Base-by-base conservation (phyloP, 2,113 vertebrate species). In the Cettia cetti region DNA sequence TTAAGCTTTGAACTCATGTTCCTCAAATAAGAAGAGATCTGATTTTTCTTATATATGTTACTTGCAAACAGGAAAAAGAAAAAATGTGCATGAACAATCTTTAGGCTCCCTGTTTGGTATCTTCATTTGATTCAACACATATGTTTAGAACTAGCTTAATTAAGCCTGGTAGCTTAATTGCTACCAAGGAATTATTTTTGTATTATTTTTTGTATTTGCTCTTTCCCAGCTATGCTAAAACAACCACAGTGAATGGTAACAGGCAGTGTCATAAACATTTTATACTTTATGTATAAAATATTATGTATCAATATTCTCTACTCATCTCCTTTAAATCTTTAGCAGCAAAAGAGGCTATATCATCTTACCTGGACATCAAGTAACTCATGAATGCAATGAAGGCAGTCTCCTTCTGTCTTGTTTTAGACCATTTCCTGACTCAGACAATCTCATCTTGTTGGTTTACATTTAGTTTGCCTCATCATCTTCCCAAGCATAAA, bases 381-480 rank as follows among this genome's bases (percentile, higher is more conserved):
- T 39, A 79, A 75, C 52, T 71, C 65, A 59, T 89, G 24, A 42
- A 22, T 60, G 40, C 1, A 2, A 52, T 61, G 59, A 94, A 64
- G 13, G 35, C 71, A 50, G 33, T 13, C 39, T 69, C 35, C 63
- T 80, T 85, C 35, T 76, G 11, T 21, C 75, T 70, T 70, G 50
- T 45, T 85, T 94, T 33, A 81, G 26, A 42, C 16, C 27, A 42
- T 83, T 47, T 83, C 92, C 59, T 93, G 79, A 88, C 63, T 93
- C 82, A 90, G 24, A 40, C 28, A 45, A 59, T 60, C 59, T 74
- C 31, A 33, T 49, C 94, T 66, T 61, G 14, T 54, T 56, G 37
- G 37, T 74, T 93, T 86, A 86, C 82, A 86, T 71, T 78, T 93
- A 89, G 93, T 81, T 94, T 93, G 35, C 44, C 52, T 66, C 54